A percentile compares a stretch with the other conserved stretches of the same genome.
phyloP scores from a whole-genome alignment of 2,888 invertebrate species.

The Actias luna region DNA sequence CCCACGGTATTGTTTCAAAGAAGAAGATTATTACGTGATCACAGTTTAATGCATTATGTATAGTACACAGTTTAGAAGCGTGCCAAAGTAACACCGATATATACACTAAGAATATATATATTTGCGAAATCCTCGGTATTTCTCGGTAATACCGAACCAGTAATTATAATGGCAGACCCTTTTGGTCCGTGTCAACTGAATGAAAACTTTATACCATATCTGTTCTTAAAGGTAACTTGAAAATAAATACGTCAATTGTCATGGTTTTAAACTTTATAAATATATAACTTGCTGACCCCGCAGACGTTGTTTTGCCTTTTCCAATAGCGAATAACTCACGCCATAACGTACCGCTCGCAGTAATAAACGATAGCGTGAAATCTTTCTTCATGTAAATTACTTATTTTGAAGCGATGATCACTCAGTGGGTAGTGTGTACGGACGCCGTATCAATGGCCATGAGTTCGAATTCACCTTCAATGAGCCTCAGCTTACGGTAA shows the following conservation, averaged over 20 bases:
- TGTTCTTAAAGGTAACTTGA: background rate
- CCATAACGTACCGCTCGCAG: too few species aligned
- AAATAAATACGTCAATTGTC: background rate
- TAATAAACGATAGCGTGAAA: too few species aligned
- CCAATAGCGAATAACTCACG: too few species aligned
- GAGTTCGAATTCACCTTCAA: too few species aligned
- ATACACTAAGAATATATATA: background rate
- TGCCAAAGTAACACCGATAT: background rate
- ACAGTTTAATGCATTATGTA: conserved; percentile 8
- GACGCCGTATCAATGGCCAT: too few species aligned
- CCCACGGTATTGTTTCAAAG: background rate
- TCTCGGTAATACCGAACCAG: background rate
- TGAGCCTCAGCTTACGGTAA: too few species aligned
- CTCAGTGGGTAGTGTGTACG: too few species aligned
- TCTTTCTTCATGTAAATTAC: too few species aligned
- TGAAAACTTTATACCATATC: background rate
- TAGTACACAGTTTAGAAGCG: background rate
- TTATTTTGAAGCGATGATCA: too few species aligned
- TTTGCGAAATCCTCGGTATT: background rate
- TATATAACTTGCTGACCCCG: too few species aligned
- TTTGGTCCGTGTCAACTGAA: background rate
- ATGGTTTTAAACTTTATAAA: too few species aligned
- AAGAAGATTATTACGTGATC: conserved; percentile 7
- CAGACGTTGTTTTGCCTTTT: too few species aligned
- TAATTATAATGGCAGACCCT: background rate